These are phyloP conservation scores for Ceyx erithaca DNA, from an alignment of 2,797 vertebrate species.

Conservation along the genomic window DNA sequence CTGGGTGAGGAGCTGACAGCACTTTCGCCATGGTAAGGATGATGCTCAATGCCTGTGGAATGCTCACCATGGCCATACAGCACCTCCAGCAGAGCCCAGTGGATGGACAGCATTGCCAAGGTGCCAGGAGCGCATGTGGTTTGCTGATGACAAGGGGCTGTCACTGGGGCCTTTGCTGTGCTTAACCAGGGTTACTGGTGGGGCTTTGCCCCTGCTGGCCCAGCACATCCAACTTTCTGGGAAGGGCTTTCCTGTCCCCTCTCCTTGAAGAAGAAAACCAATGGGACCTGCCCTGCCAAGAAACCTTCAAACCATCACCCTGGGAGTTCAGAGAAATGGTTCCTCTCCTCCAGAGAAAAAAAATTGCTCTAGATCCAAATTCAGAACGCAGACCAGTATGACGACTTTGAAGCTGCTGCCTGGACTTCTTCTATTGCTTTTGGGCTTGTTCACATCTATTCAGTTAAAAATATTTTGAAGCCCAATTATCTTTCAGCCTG, in stretches of 20 bases:
- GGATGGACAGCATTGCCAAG: neutral
- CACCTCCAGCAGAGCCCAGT: neutral
- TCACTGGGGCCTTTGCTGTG: neutral
- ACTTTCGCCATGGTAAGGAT: fast-evolving
- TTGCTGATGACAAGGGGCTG: neutral
- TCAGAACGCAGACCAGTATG: fast-evolving
- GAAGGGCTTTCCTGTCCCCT: no score
- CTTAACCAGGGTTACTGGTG: neutral
- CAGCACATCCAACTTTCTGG: neutral
- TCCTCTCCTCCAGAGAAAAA: fast-evolving
- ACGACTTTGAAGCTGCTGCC: neutral
- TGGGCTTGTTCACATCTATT: neutral
- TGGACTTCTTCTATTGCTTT: neutral
- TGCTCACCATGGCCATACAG: fast-evolving
- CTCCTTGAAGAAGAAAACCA: fast-evolving
- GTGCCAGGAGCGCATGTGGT: neutral
- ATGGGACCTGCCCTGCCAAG: neutral
- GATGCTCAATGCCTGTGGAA: neutral
- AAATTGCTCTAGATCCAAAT: neutral
- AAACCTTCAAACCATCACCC: neutral
- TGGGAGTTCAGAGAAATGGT: no score
- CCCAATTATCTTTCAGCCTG: neutral
- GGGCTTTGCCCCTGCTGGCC: neutral
- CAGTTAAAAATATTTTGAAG: neutral
- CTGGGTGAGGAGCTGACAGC: neutral